Evolutionary conservation across 2,797 vertebrate species (phyloP).

Genomic region (Amazonetta brasiliensis): DNA sequence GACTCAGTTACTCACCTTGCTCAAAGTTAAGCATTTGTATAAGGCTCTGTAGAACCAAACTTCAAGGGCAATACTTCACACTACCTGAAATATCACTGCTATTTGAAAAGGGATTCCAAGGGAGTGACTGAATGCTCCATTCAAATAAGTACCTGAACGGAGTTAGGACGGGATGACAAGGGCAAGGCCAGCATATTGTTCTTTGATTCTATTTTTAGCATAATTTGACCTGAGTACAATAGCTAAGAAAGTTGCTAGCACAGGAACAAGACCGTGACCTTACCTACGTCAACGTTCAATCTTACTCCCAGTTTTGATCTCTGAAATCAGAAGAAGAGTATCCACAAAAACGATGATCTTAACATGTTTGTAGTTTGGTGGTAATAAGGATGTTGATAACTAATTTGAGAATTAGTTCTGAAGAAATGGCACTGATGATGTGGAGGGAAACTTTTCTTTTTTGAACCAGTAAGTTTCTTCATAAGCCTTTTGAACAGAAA

Average conservation of each 20-base stretch:
- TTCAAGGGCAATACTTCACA: not conserved
- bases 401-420: not conserved
- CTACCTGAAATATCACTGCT: not conserved
- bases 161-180: not conserved
- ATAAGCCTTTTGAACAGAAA: not conserved
- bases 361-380: not conserved
- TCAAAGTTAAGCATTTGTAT: not conserved
- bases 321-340: not conserved
- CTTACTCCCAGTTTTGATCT: not conserved
- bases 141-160: not conserved
- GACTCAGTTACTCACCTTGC: not conserved
- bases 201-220: not conserved
- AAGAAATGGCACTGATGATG: not conserved
- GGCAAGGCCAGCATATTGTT: not conserved
- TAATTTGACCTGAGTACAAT: not conserved
- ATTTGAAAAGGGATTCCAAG: not conserved
- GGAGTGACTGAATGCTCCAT: not conserved
- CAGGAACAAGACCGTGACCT: not conserved
- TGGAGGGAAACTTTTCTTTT: not conserved
- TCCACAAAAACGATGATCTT: not conserved
- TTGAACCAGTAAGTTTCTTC: not conserved
- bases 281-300: accelerated
- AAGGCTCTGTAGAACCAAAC: not conserved
- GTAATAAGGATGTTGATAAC: not conserved
- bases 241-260: not conserved